Evolutionary conservation across 1,140 invertebrate genomes (phyloP).

Genomic region (Pygmarrhopalites habei): DNA sequence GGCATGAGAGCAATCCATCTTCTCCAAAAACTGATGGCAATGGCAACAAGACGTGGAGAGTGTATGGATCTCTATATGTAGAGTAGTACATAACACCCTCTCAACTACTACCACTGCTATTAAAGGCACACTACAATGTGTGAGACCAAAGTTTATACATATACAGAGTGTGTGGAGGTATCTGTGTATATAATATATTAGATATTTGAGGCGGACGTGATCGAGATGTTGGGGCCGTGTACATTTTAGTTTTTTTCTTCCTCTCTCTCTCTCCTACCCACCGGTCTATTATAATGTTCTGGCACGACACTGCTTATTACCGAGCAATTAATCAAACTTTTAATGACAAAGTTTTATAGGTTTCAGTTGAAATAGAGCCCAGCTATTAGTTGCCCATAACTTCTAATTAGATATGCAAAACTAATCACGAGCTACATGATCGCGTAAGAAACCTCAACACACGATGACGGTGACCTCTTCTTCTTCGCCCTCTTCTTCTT

Average conservation of each 20-base stretch:
- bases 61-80: background rate
- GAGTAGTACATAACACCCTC: no score
- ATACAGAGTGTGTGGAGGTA: no score
- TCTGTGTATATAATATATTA: no score
- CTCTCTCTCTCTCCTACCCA: no score
- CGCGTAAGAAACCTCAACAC: slow-evolving; percentile 3
- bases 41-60: slow-evolving; percentile 2
- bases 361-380: slow-evolving; percentile 23
- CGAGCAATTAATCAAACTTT: slow-evolving; percentile 35
- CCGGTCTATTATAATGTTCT: slow-evolving; percentile 18
- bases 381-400: slow-evolving; percentile 29
- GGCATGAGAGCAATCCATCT: slow-evolving; percentile 32
- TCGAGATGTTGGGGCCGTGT: slow-evolving; percentile 4
- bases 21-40: slow-evolving; percentile 9
- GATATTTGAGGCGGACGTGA: no score
- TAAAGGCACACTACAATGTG: no score
- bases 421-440: slow-evolving; percentile 32
- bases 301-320: slow-evolving; percentile 28
- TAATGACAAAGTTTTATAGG: slow-evolving; percentile 32
- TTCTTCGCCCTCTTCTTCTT: background rate
- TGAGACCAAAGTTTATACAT: no score
- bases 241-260: no score
- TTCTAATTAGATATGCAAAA: slow-evolving; percentile 37
- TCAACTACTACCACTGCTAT: no score
- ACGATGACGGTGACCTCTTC: slow-evolving; percentile 15